These are phyloP conservation scores for Acromyrmex echinatior DNA, from an alignment of 1,140 invertebrate species.

Conservation along the genomic window DNA sequence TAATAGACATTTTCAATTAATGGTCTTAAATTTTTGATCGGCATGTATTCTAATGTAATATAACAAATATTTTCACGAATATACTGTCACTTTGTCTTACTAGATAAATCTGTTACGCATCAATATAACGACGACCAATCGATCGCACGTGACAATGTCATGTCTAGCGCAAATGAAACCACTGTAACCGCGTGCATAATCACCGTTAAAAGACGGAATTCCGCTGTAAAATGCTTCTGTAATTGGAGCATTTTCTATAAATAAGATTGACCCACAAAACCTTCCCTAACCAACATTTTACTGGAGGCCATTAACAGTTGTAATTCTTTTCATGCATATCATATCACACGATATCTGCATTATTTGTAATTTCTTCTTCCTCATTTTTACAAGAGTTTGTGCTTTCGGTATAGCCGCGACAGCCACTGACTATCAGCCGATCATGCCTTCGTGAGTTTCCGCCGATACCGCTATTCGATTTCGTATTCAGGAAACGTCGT, in stretches of 20 bases:
- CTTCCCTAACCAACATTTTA: not conserved
- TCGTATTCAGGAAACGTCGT: constrained; percentile 54
- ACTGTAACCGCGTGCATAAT: not conserved
- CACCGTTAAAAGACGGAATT: not conserved
- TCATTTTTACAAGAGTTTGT: constrained; percentile 8
- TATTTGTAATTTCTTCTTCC: not conserved
- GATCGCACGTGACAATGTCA: not conserved
- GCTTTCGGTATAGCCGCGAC: constrained; percentile 6
- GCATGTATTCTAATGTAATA: not conserved
- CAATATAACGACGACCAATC: constrained; percentile 2
- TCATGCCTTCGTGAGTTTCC: constrained; percentile 53
- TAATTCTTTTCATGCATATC: not conserved
- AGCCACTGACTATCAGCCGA: constrained; percentile 29
- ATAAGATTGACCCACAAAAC: not conserved
- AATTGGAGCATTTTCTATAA: constrained; percentile 29
- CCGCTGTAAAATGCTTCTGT: not conserved
- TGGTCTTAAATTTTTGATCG: too few species aligned
- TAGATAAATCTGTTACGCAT: not conserved
- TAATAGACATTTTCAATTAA: too few species aligned
- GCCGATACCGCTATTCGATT: constrained; percentile 53
- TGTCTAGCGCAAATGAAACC: constrained; percentile 4
- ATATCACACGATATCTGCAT: not conserved
- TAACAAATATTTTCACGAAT: not conserved
- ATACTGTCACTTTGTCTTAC: not conserved
- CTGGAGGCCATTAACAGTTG: not conserved